These are phyloP conservation scores for Falco biarmicus DNA, from an alignment of 2,797 vertebrate genomes.

Conservation along the genomic window DNA sequence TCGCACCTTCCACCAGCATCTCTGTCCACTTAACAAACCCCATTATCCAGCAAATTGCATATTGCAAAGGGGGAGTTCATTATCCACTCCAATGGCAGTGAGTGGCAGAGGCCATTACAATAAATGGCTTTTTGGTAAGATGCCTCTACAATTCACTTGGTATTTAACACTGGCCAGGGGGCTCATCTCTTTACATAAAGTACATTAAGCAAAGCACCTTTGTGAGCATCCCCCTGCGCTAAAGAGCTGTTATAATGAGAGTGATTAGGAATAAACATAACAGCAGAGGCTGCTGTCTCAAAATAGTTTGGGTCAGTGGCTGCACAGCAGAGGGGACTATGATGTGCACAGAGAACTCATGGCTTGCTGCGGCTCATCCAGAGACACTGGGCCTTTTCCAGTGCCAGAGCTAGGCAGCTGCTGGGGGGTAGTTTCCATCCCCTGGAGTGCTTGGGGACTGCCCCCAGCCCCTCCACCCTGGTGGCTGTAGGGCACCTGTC, in stretches of 20 bases:
- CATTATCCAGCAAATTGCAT: background rate
- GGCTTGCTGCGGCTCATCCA: background rate
- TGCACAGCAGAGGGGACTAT: rapidly evolving
- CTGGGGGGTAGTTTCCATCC: background rate
- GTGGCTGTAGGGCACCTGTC: background rate
- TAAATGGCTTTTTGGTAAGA: slow-evolving; percentile 15
- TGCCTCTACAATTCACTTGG: background rate
- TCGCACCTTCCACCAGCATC: background rate
- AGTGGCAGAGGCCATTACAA: slow-evolving; percentile 17
- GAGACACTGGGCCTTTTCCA: background rate
- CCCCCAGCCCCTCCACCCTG: background rate
- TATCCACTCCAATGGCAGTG: background rate
- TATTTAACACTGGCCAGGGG: slow-evolving; percentile 5
- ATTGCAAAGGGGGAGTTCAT: background rate
- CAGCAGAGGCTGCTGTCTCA: background rate
- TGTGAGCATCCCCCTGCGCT: background rate
- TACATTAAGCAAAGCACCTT: background rate
- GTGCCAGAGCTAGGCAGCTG: background rate
- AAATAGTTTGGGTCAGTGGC: background rate
- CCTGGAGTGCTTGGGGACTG: background rate
- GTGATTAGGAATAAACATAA: background rate
- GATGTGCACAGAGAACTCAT: background rate
- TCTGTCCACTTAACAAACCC: background rate
- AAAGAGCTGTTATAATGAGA: background rate
- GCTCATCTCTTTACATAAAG: background rate